Evolutionary conservation across 2,888 invertebrate species (phyloP), one percentile per base, ranked within the genome.

Genomic region (Steinernema scapterisci): DNA sequence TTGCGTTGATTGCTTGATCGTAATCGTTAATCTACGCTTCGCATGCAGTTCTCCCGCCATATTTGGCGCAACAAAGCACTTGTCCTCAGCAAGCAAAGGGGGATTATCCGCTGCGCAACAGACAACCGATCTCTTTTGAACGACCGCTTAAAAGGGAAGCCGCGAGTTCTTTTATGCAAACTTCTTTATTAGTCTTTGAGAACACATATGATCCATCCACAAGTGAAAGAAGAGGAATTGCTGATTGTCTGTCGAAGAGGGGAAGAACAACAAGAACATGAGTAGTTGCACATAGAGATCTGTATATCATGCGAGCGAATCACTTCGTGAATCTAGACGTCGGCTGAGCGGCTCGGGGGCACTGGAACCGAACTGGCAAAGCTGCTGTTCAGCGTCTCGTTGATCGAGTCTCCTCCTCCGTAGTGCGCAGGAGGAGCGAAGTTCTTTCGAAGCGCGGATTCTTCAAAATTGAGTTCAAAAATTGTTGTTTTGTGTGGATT

Each of bases 391-490:
- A 81, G 27, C 51, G 81, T 71, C 56, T 80, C 78, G 71, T 79
- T 79, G 19, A 75, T 38, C 13, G 77, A 70, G 51, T 73, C 74
- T 31, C 70, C 71, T 11, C 76, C 74, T 27, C 73, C 73, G 70
- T 63, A 44, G 54, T 73, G 73, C 1, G 73, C 73, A 1, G 73
- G 63, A 16, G 73, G 73, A 63, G 74, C 38, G 77, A 71, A 45
- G 63, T 51, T 74, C 70, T 70, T 70, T 7, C 78, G 73, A n/a
- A 84, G 74, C 19, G 83, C 80, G 0, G 84, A 82, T 77, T 82
- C 83, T 25, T 73, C n/a, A 38, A 63, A 13, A 77, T 19, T 7
- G 23, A 0, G n/a, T n/a, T n/a, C n/a, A n/a, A n/a, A n/a, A n/a
- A n/a, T n/a, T n/a, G n/a, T n/a, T n/a, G n/a, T n/a, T n/a, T n/a